A percentile compares a stretch with the other conserved stretches of the same genome.
Conservation (phyloP, 2,113 vertebrate genomes). For the Neodon shergylaensis region DNA sequence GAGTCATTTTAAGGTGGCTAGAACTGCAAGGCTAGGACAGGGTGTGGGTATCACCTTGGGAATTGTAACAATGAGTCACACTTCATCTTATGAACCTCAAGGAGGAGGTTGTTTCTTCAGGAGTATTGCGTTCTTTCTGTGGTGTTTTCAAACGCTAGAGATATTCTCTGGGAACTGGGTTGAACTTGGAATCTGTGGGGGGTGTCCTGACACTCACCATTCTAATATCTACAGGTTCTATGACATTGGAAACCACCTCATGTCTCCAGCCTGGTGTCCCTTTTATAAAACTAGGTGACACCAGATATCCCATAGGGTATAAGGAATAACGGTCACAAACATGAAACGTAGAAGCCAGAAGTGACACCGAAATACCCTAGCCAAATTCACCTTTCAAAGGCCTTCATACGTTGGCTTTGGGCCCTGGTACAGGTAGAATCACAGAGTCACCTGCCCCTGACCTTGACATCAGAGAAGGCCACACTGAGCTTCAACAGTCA, state of each 20-base stretch:
- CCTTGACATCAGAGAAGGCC: fast-evolving
- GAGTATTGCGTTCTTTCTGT: fast-evolving
- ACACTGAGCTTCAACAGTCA: fast-evolving
- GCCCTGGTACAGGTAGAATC: too few relatives aligned
- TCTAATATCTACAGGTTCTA: fast-evolving
- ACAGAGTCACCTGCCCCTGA: fast-evolving
- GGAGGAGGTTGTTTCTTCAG: background rate
- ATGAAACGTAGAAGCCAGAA: background rate
- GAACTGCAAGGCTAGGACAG: background rate
- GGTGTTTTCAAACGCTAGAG: background rate
- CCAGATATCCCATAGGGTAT: fast-evolving
- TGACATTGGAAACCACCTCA: background rate
- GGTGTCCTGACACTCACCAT: fast-evolving
- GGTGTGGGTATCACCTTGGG: fast-evolving
- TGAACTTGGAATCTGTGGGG: fast-evolving
- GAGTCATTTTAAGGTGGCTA: background rate
- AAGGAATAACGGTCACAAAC: fast-evolving
- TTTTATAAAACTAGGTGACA: background rate
- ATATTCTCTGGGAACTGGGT: fast-evolving
- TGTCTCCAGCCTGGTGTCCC: background rate
- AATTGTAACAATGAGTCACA: background rate
- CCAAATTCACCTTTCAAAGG: background rate
- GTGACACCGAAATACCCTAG: fast-evolving
- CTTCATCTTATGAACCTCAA: too few relatives aligned
- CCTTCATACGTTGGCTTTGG: fast-evolving